These are phyloP conservation scores for Eurystomus gularis DNA, from an alignment of 2,113 vertebrate genomes.

Conservation along the genomic window DNA sequence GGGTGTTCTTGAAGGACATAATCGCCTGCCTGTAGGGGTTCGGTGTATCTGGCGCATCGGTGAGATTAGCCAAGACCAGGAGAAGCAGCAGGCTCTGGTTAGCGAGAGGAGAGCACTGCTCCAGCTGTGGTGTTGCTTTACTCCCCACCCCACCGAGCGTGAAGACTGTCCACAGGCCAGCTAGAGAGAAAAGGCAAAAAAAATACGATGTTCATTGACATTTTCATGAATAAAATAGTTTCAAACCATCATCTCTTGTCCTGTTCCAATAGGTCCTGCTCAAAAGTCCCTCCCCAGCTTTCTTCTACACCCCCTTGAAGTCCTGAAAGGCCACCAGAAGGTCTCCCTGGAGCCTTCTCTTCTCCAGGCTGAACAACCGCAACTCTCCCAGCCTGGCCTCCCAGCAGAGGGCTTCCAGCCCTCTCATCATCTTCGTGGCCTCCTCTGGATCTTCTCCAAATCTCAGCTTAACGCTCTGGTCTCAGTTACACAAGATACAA, in stretches of 20 bases:
- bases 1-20: constrained; percentile 94
- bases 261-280: too few species aligned
- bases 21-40: constrained; percentile 95
- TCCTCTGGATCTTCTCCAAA: too few species aligned
- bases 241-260: too few species aligned
- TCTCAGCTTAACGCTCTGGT: too few species aligned
- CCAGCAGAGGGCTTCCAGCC: too few species aligned
- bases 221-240: background rate
- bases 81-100: constrained; percentile 96
- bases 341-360: too few species aligned
- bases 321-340: too few species aligned
- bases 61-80: constrained; percentile 90
- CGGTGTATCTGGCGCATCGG: constrained; percentile 84
- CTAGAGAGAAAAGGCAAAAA: constrained; percentile 65
- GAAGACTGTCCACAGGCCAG: constrained; percentile 95
- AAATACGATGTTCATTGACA: fast-evolving
- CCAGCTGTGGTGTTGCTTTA: constrained; percentile 76
- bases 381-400: too few species aligned
- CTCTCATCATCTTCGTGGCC: too few species aligned
- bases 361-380: too few species aligned
- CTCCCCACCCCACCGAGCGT: constrained; percentile 88
- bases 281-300: background rate
- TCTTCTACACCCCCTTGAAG: too few species aligned
- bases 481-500: background rate
- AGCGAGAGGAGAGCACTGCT: constrained; percentile 89